These are phyloP conservation scores for Gnathonemus longibarbis DNA, from an alignment of 2,113 vertebrate species.

Conservation along the genomic window DNA sequence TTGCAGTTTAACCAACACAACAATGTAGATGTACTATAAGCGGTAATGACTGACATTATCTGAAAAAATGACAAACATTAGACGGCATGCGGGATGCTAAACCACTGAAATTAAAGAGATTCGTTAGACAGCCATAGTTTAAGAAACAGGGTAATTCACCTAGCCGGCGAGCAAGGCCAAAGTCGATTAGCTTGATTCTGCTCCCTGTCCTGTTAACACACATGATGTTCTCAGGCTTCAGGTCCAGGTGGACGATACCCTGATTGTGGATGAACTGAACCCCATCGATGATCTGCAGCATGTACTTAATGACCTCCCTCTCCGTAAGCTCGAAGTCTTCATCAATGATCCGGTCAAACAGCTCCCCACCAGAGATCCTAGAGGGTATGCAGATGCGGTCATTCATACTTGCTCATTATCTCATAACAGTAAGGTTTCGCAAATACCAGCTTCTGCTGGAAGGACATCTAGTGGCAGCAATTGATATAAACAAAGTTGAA, in stretches of 20 bases:
- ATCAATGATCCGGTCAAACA: constrained; percentile 97
- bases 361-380: constrained; percentile 90
- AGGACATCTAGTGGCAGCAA: not conserved
- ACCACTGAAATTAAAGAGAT: not conserved
- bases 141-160: constrained; percentile 55
- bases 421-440: not conserved
- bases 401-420: not conserved
- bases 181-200: constrained; percentile 97
- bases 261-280: constrained; percentile 92
- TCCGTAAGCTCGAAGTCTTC: constrained; percentile 97
- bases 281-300: constrained; percentile 92
- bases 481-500: not conserved
- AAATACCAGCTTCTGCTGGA: not conserved
- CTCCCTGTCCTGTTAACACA: constrained; percentile 94
- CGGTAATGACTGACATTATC: not conserved
- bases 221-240: constrained; percentile 99
- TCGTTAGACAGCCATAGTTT: not conserved
- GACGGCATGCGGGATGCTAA: not conserved
- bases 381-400: not conserved
- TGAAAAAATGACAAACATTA: not conserved
- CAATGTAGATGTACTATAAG: not conserved
- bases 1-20: not conserved
- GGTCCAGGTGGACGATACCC: constrained; percentile 91
- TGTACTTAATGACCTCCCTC: constrained; percentile 93
- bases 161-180: constrained; percentile 85